Conservation (phyloP, 1,140 invertebrate genomes). For the Euura lappo region DNA sequence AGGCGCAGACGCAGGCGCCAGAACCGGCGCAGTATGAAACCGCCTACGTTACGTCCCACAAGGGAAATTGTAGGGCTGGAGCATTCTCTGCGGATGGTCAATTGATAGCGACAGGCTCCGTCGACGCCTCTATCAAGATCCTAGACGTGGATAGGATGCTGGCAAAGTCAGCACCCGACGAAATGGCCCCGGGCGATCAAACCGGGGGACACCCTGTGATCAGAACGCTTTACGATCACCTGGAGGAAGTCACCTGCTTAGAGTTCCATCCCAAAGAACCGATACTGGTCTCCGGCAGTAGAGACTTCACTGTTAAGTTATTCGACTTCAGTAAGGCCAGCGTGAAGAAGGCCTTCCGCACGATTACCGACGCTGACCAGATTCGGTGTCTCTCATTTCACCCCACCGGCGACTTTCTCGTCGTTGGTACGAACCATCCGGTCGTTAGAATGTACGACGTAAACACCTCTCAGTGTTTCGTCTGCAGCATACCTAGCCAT, state of each 20-base stretch:
- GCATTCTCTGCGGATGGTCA: conserved; percentile 95
- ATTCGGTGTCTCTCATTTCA: conserved; percentile 92
- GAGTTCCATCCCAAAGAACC: conserved; percentile 96
- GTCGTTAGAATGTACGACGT: conserved; percentile 93
- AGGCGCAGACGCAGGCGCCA: conserved; percentile 86
- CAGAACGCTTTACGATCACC: conserved; percentile 97
- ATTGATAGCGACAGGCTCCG: conserved; percentile 96
- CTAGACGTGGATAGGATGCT: conserved; percentile 98
- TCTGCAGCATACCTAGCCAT: conserved; percentile 87
- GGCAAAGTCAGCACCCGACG: conserved; percentile 90
- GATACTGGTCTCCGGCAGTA: conserved; percentile 91
- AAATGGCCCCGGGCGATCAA: conserved; percentile 78
- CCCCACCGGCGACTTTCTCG: conserved; percentile 91
- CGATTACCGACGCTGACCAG: conserved; percentile 90
- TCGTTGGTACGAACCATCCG: conserved; percentile 93
- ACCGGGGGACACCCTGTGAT: conserved; percentile 97
- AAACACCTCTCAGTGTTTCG: conserved; percentile 95
- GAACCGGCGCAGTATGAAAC: conserved; percentile 97
- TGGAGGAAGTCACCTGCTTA: conserved; percentile 95
- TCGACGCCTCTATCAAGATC: conserved; percentile 98
- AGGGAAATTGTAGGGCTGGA: conserved; percentile 92
- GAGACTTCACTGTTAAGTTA: conserved; percentile 92
- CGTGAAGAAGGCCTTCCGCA: conserved; percentile 96
- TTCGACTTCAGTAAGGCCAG: conserved; percentile 99
- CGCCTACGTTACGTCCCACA: conserved; percentile 98